Evolutionary conservation across 37 sponge, comb jelly and placozoan genomes (phyloP).

Genomic region (Bolinopsis microptera): DNA sequence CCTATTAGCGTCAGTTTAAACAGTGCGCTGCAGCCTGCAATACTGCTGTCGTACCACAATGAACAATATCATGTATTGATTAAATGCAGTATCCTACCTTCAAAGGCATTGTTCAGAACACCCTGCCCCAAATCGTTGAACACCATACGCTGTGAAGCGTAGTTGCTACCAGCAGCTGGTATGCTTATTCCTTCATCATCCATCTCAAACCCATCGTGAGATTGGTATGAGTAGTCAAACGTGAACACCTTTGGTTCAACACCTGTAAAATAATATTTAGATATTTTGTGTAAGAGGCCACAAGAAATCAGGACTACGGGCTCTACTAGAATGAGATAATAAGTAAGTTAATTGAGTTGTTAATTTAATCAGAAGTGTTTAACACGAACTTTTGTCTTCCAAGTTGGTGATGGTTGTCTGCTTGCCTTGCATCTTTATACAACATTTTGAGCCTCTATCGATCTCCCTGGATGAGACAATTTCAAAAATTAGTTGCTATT

Average conservation of each 20-base stretch:
- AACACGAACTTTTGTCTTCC: background rate
- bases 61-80: too few species aligned
- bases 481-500: background rate
- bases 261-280: background rate
- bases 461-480: background rate
- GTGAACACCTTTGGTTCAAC: conserved; percentile 13
- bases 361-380: too few species aligned
- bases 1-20: too few species aligned
- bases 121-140: conserved; percentile 71
- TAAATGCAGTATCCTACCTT: too few species aligned
- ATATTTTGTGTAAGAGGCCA: too few species aligned
- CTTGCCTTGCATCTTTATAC: conserved; percentile 1
- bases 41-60: too few species aligned
- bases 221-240: conserved; percentile 51
- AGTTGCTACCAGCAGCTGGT: conserved; percentile 9
- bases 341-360: too few species aligned
- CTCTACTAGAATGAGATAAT: too few species aligned
- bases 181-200: conserved; percentile 60
- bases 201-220: conserved; percentile 65
- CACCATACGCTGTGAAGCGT: conserved; percentile 66
- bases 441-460: conserved; percentile 46
- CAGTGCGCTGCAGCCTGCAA: too few species aligned
- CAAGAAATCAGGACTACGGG: too few species aligned
- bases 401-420: conserved; percentile 11
- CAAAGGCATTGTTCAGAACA: conserved; percentile 68